Base-by-base conservation (phyloP, 1,140 invertebrate genomes). In the Eupristina koningsbergeri region DNA sequence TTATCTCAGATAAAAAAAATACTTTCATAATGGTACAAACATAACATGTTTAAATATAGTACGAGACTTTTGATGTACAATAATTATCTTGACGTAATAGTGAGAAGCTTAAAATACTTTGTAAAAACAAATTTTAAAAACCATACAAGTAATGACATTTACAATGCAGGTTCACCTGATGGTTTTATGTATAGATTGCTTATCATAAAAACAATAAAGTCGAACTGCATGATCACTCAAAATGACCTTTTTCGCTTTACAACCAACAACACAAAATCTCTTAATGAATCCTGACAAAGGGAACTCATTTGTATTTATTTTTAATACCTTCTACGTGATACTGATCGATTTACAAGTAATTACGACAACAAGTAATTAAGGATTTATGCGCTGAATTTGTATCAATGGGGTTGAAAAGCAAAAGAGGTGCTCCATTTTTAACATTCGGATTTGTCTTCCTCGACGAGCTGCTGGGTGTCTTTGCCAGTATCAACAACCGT, bases 401-500 rank as follows among this genome's bases (percentile, higher is more conserved):
- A 50, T 17, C 53, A 22, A 6, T 58, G 53, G 22, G 67, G 34
- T 71, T 39, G 26, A 41, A 71, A 39, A 39, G 67, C n/a, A 22
- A 76, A 53, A 76, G 41, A 61, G 41, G 41, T 8, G 3, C 67
- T 3, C 26, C 19, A 5, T 0, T 39, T 58, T 36, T 91, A 93
- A 81, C 90, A 94, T 87, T 95, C 94, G 69, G 94, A 95, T 86
- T 94, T 94, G 91, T 98, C 97, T 93, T 98, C 97, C 89, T 96
- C 95, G 75, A 98, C 97, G 82, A 98, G 94, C 89, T 96, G 95
- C 90, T 97, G 96, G 1, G 97, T 98, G 91, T 98, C 97, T 92
- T 97, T 97, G 89, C 97, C 97, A n/a, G 96, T 97, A 89, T 98
- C 97, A 39, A 95, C 93, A 15, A 94, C 93, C 78, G 95, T 94